phyloP scores from a whole-genome alignment of 2,888 invertebrate genomes.

The Xestia xanthographa region DNA sequence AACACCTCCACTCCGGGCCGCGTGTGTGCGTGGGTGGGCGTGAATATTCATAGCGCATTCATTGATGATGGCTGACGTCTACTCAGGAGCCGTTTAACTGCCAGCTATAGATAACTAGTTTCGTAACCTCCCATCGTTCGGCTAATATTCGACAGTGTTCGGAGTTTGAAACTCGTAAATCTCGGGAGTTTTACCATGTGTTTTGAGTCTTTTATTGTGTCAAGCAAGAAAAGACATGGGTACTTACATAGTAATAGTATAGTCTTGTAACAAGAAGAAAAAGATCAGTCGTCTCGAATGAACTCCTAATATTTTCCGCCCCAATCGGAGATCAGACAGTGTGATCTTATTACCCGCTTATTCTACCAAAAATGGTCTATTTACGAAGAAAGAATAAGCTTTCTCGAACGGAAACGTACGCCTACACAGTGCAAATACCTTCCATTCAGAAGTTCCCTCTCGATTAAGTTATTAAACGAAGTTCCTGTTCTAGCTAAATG shows the following conservation, averaged over 20 bases:
- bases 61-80: conserved; percentile 67
- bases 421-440: conserved; percentile 43
- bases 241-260: no score
- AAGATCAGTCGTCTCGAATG: not conserved
- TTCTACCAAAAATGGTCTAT: conserved; percentile 23
- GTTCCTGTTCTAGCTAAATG: conserved; percentile 68
- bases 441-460: conserved; percentile 54
- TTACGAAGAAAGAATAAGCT: conserved; percentile 34
- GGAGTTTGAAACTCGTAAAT: conserved; percentile 6
- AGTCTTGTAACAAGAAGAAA: not conserved
- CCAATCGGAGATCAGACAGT: conserved; percentile 19
- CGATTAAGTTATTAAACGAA: conserved; percentile 68
- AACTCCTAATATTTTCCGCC: conserved; percentile 10
- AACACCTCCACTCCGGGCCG: conserved; percentile 29
- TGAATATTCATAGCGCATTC: conserved; percentile 71
- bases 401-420: conserved; percentile 37
- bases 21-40: conserved; percentile 58
- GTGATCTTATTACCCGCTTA: conserved; percentile 26
- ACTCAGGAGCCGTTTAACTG: conserved; percentile 62
- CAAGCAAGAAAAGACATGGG: no score
- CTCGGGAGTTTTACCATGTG: not conserved
- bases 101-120: conserved; percentile 53
- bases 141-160: conserved; percentile 29
- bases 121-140: conserved; percentile 47
- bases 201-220: not conserved